Evolutionary conservation across 37 sponge, comb jelly and placozoan species (phyloP).

Genomic region (Halisarca cf. caerulea): DNA sequence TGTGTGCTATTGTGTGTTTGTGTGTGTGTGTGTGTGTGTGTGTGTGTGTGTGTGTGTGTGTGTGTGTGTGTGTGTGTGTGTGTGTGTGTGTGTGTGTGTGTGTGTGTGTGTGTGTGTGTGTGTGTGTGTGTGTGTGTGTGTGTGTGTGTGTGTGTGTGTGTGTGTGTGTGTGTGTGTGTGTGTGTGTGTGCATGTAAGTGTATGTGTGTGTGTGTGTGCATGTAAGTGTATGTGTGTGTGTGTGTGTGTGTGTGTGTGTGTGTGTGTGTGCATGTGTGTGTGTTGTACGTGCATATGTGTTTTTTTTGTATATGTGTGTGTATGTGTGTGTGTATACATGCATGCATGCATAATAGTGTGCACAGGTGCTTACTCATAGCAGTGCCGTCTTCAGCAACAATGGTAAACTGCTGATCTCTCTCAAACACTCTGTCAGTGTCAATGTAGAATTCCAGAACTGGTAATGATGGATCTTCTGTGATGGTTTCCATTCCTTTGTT

Average conservation of each 20-base stretch:
- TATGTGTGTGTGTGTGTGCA: neutral
- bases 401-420: neutral
- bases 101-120: slow-evolving; percentile 2
- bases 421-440: neutral
- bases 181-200: neutral
- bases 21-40: no score
- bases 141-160: neutral
- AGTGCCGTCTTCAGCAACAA: neutral
- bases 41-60: no score
- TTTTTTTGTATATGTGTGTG: no score
- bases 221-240: neutral
- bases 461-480: neutral
- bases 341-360: neutral
- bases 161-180: neutral
- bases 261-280: neutral
- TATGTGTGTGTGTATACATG: neutral
- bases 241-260: slow-evolving; percentile 1
- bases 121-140: neutral
- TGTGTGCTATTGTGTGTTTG: no score
- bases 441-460: neutral
- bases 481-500: neutral
- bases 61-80: no score
- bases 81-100: no score
- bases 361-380: neutral
- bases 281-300: no score